These are phyloP conservation scores for Portevinia maculata DNA, from an alignment of 2,888 invertebrate species.

Conservation along the genomic window DNA sequence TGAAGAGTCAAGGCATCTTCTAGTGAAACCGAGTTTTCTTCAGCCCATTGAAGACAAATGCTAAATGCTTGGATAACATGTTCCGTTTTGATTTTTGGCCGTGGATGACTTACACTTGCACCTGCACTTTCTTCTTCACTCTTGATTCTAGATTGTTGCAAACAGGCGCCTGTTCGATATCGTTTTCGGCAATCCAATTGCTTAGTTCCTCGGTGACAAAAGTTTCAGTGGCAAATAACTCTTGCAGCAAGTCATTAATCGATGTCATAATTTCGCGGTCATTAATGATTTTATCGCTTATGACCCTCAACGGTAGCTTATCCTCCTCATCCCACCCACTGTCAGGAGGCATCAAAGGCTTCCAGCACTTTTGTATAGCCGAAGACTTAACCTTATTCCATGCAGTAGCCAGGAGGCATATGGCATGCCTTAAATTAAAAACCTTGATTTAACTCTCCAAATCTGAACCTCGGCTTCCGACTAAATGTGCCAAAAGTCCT, in stretches of 20 bases:
- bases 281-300: background rate
- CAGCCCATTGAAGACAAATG: slow-evolving; percentile 7
- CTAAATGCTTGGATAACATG: slow-evolving; percentile 19
- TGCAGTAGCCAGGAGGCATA: background rate
- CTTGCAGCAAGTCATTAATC: slow-evolving; percentile 19
- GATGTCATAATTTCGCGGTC: slow-evolving; percentile 15
- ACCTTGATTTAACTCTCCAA: too few species aligned
- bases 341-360: slow-evolving; percentile 18
- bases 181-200: slow-evolving; percentile 13
- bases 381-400: slow-evolving; percentile 19
- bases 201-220: slow-evolving; percentile 17
- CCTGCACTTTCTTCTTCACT: slow-evolving; percentile 9
- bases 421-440: too few species aligned
- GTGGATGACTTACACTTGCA: slow-evolving; percentile 16
- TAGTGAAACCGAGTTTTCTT: slow-evolving; percentile 18
- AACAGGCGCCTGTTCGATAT: slow-evolving; percentile 7
- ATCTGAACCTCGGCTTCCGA: too few species aligned
- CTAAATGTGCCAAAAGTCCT: too few species aligned
- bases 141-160: slow-evolving; percentile 7
- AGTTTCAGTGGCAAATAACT: slow-evolving; percentile 19
- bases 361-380: slow-evolving; percentile 14
- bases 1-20: slow-evolving; percentile 24
- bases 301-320: too few species aligned
- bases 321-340: slow-evolving; percentile 22
- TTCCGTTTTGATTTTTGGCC: slow-evolving; percentile 15